Evolutionary conservation across 2,888 invertebrate genomes (phyloP).

Genomic region (Amphipyra tragopoginis): DNA sequence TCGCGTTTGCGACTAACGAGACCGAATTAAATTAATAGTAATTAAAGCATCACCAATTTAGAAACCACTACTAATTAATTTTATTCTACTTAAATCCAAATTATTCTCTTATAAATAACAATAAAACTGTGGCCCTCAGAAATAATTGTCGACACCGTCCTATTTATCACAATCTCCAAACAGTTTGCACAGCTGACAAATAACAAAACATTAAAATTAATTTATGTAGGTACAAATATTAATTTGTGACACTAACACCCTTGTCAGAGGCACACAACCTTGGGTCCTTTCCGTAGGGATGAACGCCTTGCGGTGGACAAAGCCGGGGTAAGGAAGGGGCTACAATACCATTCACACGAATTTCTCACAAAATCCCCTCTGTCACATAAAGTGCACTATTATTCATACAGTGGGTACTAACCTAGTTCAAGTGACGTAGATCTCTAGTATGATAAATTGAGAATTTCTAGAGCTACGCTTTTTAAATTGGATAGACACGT

Average conservation of each 20-base stretch:
- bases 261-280: conserved; percentile 69
- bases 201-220: conserved; percentile 63
- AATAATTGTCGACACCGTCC: conserved; percentile 1
- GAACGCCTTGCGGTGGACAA: conserved; percentile 76
- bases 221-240: conserved; percentile 68
- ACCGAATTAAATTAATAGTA: too few relatives aligned
- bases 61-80: neutral
- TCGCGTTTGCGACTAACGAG: too few relatives aligned
- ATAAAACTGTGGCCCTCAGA: conserved; percentile 16
- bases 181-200: conserved; percentile 51
- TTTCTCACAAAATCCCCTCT: conserved; percentile 77
- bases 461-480: conserved; percentile 57
- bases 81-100: too few relatives aligned
- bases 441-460: conserved; percentile 77
- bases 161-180: conserved; percentile 31
- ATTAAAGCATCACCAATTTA: neutral
- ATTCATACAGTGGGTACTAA: conserved; percentile 75
- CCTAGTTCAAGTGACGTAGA: conserved; percentile 75
- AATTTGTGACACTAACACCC: conserved; percentile 73
- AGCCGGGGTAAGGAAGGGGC: conserved; percentile 62
- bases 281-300: conserved; percentile 64
- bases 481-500: conserved; percentile 47
- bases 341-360: conserved; percentile 76
- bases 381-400: conserved; percentile 84
- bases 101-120: conserved; percentile 16